Conservation (phyloP, 2,888 invertebrate species). For the Myopa tessellatipennis region DNA sequence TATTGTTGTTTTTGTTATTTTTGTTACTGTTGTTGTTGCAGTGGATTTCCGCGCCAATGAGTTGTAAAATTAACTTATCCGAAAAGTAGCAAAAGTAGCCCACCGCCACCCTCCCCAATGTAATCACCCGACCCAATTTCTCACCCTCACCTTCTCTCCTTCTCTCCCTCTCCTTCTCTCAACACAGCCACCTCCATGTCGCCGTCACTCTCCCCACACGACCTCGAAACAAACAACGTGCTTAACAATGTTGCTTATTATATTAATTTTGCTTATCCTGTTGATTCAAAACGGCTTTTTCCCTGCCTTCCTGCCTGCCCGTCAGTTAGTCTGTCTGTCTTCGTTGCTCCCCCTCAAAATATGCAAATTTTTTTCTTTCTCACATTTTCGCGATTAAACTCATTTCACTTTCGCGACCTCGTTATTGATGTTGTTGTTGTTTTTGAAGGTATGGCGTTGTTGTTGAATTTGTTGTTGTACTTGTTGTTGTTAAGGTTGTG, state of each 20-base stretch:
- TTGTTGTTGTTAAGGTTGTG: conserved; percentile 54
- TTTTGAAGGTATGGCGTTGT: too few species aligned
- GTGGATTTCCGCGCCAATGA: conserved; percentile 64
- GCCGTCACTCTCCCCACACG: conserved; percentile 14
- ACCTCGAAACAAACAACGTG: conserved; percentile 36
- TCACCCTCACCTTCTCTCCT: neutral
- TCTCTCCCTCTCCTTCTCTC: neutral
- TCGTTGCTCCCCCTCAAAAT: conserved; percentile 47
- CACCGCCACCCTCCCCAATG: conserved; percentile 10
- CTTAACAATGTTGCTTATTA: conserved; percentile 64
- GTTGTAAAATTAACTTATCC: conserved; percentile 66
- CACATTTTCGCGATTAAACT: conserved; percentile 47
- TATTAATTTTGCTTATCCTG: conserved; percentile 58
- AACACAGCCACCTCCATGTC: neutral
- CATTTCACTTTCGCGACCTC: conserved; percentile 48
- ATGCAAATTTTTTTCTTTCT: conserved; percentile 48
- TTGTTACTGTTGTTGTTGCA: neutral
- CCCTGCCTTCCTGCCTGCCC: conserved; percentile 21
- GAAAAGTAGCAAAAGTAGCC: conserved; percentile 32
- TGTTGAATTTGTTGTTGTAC: conserved; percentile 47
- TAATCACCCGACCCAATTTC: neutral
- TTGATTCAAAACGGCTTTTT: conserved; percentile 40
- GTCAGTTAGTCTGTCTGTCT: neutral
- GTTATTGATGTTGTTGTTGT: neutral
- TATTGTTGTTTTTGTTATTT: neutral